A percentile compares a stretch with the other conserved stretches of the same genome.
phyloP scores from a whole-genome alignment of 2,888 invertebrate genomes.

The Sisyra terminalis region DNA sequence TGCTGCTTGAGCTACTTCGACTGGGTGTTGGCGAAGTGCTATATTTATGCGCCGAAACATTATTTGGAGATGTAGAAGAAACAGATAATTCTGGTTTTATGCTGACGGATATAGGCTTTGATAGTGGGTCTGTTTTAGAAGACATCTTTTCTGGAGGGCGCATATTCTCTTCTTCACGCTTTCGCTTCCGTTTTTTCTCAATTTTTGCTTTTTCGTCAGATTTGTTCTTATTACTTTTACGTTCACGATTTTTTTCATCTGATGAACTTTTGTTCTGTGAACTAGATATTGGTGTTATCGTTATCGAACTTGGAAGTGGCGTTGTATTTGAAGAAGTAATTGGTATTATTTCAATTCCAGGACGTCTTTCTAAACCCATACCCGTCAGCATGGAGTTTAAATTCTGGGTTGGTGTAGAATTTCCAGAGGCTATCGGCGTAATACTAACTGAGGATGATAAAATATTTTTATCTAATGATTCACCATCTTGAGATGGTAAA shows the following conservation, averaged over 20 bases:
- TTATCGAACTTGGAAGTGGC: constrained; percentile 61
- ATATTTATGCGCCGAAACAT: constrained; percentile 52
- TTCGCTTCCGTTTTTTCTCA: constrained; percentile 59
- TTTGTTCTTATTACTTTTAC: constrained; percentile 27
- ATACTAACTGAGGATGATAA: constrained; percentile 44
- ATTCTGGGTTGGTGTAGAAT: constrained; percentile 29
- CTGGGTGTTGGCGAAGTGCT: constrained; percentile 55
- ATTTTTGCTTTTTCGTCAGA: constrained; percentile 29
- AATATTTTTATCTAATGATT: constrained; percentile 35
- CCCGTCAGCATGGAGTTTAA: constrained; percentile 40
- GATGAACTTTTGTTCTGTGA: constrained; percentile 28
- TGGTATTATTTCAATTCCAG: constrained; percentile 76
- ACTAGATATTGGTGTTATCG: constrained; percentile 65
- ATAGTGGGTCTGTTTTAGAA: constrained; percentile 51
- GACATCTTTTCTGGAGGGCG: constrained; percentile 71
- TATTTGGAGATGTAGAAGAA: constrained; percentile 21
- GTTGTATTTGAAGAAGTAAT: constrained; percentile 42
- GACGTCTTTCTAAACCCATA: constrained; percentile 46
- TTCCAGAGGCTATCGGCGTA: constrained; percentile 32
- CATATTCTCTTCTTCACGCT: constrained; percentile 60
- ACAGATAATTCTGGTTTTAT: constrained; percentile 39
- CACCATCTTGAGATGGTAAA: constrained; percentile 30
- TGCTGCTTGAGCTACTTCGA: constrained; percentile 43
- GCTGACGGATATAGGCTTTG: constrained; percentile 55
- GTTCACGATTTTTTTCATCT: constrained; percentile 26